Evolutionary conservation across 2,888 invertebrate genomes (phyloP), one percentile per base, ranked within the genome.

Genomic region (Patella caerulea): DNA sequence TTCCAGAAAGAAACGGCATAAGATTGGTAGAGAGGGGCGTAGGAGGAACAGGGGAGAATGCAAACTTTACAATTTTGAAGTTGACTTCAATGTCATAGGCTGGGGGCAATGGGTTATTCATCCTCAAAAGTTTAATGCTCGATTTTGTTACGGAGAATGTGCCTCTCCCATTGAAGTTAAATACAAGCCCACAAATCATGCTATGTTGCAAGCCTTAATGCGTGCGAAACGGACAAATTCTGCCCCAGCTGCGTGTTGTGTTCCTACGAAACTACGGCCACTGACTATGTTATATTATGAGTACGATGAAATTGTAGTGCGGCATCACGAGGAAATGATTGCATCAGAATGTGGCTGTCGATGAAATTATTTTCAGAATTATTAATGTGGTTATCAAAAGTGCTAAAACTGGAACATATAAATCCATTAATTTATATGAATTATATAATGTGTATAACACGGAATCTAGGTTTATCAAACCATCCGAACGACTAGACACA

Each of bases 201-300:
- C 90, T 52, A 87, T 91, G 84, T 79, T 91, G 75, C 90, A 90
- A 83, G 87, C 89, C 53, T 78, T 91, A 72, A 88, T 90, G 89
- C 78, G 88, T 69, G 81, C 86, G 77, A 86, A 88, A 76, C 83
- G 83, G 52, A 85, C 85, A 9, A 85, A 84, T 17, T 77, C 81
- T 11, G 87, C 88, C 0, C 87, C 88, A 0, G 79, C 82, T 75
- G 88, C 90, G 2, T 91, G 91, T 76, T 91, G 91, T 79, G 90
- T 90, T 12, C 91, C 91, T 15, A 87, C 84, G 71, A 88, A 86
- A 72, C 83, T 91, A 5, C 81, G 80, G 56, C 88, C 90, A 12
- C 79, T 91, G 73, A 90, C 89, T 79, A 88, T 91, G 88, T 78
- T 91, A 72, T 91, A 91, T 85, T 88, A 86, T 76, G 90, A 90